Base-by-base conservation (phyloP, 2,797 vertebrate species). In the Protonibea diacanthus region DNA sequence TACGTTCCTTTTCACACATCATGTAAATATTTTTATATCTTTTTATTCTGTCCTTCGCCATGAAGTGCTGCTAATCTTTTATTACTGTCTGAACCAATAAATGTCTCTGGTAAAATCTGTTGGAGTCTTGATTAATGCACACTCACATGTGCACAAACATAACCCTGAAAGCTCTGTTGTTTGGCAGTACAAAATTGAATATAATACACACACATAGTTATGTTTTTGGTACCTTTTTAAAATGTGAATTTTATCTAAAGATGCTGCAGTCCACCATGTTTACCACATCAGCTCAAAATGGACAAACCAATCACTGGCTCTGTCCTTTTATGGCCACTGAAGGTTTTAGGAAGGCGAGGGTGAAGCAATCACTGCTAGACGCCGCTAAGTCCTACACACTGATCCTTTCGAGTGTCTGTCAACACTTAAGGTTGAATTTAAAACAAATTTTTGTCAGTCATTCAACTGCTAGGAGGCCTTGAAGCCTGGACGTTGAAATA, bases 61-160 rank as follows among this genome's bases (percentile, higher is more conserved):
- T n/a, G 3, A 82, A 60, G 72, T 71, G 90, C 91, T 94, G 91
- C 91, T 94, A 86, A 77, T 83, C 9, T 71, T 65, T 45, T 38
- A 17, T 47, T 44, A 49, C 52, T 87, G 1, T 80, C n/a, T 27
- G 1, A 82, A 52, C 20, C 4, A 92, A 92, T 92, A 93, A 91
- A 88, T 8, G 1, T 51, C 68, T 14, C 11, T 56, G 3, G 0
- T 27, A 17, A 56, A 0, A 48, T 44, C 1, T 33, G 33, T 38
- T 9, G 33, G 7, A 8, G 33, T 38, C 33, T 9, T 38, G 33
- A 38, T 51, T 5, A n/a, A 4, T 72, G 9, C 4, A 18, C 53
- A 25, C 14, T 20, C 20, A 9, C 11, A n/a, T 29, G 6, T 11
- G 3, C 11, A 65, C 14, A 6, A 47, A 55, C 42, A 29, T 17